Evolutionary conservation across 2,888 invertebrate genomes (phyloP).

Genomic region (Rhagonycha lutea): DNA sequence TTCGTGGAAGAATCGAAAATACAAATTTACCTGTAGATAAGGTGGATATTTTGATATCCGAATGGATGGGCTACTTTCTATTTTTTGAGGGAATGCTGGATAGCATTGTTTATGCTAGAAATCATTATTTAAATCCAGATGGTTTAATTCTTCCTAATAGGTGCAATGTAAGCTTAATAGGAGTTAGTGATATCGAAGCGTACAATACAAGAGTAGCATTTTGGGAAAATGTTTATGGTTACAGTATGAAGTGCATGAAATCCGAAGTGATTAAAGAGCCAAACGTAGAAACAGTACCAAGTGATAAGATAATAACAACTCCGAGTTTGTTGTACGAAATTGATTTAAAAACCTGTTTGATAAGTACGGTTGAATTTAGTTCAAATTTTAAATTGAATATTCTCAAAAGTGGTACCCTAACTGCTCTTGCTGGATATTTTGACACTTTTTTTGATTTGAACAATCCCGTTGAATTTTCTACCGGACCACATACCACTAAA

Average conservation of each 20-base stretch:
- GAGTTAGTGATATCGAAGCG: slow-evolving; percentile 74
- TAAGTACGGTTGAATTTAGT: slow-evolving; percentile 72
- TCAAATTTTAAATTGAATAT: slow-evolving; percentile 71
- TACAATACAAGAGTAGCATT: slow-evolving; percentile 77
- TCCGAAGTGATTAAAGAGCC: slow-evolving; percentile 81
- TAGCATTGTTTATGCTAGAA: slow-evolving; percentile 86
- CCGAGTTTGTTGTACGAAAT: slow-evolving; percentile 69
- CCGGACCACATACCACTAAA: slow-evolving; percentile 71
- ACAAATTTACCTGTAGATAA: slow-evolving; percentile 74
- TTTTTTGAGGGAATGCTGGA: slow-evolving; percentile 97
- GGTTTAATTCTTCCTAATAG: slow-evolving; percentile 83
- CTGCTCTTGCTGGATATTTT: slow-evolving; percentile 89
- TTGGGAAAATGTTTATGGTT: slow-evolving; percentile 94
- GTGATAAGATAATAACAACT: slow-evolving; percentile 68
- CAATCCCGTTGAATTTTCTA: slow-evolving; percentile 71
- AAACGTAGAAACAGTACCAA: slow-evolving; percentile 68
- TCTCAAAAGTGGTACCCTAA: slow-evolving; percentile 68
- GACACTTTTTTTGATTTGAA: slow-evolving; percentile 83
- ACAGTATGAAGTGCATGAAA: slow-evolving; percentile 91
- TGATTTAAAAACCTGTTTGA: slow-evolving; percentile 75
- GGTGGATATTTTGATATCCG: slow-evolving; percentile 92
- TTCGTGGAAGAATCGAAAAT: slow-evolving; percentile 88
- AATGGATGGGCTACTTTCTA: slow-evolving; percentile 99
- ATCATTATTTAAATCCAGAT: slow-evolving; percentile 75
- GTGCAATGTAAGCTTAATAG: slow-evolving; percentile 81